phyloP scores from a whole-genome alignment of 2,113 vertebrate genomes.

The Indicator maculatus region DNA sequence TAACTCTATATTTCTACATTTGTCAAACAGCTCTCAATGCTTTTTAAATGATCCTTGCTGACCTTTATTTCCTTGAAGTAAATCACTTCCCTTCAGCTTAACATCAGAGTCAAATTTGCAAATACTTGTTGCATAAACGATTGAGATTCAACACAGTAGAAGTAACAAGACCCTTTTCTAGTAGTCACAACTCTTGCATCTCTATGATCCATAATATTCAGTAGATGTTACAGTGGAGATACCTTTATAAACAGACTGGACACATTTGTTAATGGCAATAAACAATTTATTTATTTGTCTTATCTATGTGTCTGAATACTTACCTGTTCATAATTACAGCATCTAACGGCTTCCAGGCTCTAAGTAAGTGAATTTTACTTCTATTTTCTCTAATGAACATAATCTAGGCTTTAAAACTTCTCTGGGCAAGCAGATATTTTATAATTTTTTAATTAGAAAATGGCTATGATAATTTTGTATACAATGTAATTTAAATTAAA shows the following conservation, averaged over 20 bases:
- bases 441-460: not conserved
- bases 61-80: not conserved
- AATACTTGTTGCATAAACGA: not conserved
- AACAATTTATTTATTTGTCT: not conserved
- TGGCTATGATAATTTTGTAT: not conserved
- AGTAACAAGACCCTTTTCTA: not conserved
- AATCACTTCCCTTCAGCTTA: not conserved
- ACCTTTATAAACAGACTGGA: not conserved
- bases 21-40: not conserved
- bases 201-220: not conserved
- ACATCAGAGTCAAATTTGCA: not conserved
- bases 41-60: not conserved
- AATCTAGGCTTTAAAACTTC: not conserved
- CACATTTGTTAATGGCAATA: not conserved
- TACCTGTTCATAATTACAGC: not conserved
- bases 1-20: not conserved
- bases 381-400: not conserved
- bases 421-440: not conserved
- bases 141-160: not conserved
- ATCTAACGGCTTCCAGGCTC: not conserved
- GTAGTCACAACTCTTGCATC: not conserved
- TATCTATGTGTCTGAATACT: not conserved
- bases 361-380: not conserved
- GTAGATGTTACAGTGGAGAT: not conserved
- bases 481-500: not conserved